Conservation (phyloP, 2,888 invertebrate species). For the Mimumesa dahlbomi region DNA sequence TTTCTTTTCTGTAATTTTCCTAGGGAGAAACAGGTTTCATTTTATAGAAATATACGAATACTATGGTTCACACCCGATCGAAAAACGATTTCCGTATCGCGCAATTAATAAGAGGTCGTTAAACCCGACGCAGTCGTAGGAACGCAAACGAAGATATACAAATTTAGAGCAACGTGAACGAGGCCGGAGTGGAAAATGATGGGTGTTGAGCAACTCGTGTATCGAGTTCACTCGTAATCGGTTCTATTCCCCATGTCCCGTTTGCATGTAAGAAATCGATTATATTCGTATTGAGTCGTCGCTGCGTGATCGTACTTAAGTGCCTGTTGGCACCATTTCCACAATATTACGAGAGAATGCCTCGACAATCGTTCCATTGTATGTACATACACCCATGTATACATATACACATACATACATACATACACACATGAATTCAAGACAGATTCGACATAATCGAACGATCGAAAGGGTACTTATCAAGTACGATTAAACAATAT, state of each 20-base stretch:
- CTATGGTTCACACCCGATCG: too few species aligned
- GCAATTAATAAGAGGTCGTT: neutral
- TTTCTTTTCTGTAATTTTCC: too few species aligned
- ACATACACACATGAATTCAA: too few species aligned
- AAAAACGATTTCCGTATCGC: too few species aligned
- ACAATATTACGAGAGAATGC: slow-evolving; percentile 12
- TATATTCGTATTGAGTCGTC: slow-evolving; percentile 33
- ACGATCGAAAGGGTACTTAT: too few species aligned
- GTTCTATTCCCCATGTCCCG: slow-evolving; percentile 17
- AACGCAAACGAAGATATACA: neutral
- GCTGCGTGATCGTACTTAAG: slow-evolving; percentile 43
- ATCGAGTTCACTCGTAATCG: slow-evolving; percentile 29
- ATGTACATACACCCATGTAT: too few species aligned
- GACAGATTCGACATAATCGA: too few species aligned
- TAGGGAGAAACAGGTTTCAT: too few species aligned
- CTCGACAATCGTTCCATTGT: too few species aligned
- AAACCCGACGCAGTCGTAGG: neutral
- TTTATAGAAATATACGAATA: too few species aligned
- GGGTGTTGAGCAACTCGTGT: slow-evolving; percentile 38
- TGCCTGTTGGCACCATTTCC: slow-evolving; percentile 22
- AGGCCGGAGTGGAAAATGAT: slow-evolving; percentile 16
- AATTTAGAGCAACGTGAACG: slow-evolving; percentile 16
- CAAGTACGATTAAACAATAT: too few species aligned
- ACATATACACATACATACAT: too few species aligned
- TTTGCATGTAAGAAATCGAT: slow-evolving; percentile 37